These are phyloP conservation scores for Caradrina clavipalpis DNA, from an alignment of 2,888 invertebrate genomes.

Conservation along the genomic window DNA sequence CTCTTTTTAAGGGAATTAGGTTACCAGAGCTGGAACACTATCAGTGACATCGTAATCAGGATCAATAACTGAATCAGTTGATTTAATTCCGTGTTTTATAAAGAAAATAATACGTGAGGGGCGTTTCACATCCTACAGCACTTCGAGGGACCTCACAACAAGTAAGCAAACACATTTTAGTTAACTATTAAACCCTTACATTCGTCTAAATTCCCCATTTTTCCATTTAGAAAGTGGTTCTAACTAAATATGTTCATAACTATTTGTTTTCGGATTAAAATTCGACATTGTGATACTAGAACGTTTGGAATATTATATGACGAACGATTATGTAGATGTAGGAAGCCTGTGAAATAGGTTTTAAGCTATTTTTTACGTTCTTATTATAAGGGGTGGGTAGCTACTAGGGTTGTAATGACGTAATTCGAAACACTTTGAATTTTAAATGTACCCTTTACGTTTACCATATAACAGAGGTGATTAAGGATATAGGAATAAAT, in stretches of 20 bases:
- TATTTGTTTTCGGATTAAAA: conserved; percentile 53
- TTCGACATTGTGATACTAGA: conserved; percentile 10
- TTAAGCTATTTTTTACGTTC: background rate
- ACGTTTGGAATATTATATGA: background rate
- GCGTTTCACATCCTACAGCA: conserved; percentile 41
- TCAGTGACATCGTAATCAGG: conserved; percentile 37
- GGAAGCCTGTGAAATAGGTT: background rate
- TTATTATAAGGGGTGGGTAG: no score
- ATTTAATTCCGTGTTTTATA: conserved; percentile 51
- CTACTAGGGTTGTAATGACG: conserved; percentile 33
- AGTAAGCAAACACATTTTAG: conserved; percentile 46
- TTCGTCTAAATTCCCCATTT: background rate
- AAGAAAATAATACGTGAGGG: conserved; percentile 46
- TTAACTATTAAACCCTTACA: background rate
- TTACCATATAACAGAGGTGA: background rate
- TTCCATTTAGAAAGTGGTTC: conserved; percentile 46
- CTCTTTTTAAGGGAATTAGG: background rate
- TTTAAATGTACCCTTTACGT: background rate
- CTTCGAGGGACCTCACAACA: conserved; percentile 28
- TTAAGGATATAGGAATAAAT: no score
- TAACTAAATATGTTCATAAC: conserved; percentile 10
- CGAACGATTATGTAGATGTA: background rate
- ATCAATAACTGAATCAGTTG: conserved; percentile 52
- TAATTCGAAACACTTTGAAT: conserved; percentile 9
- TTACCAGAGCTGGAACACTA: conserved; percentile 17